A percentile compares a stretch with the other conserved stretches of the same genome.
These are phyloP conservation scores for Acronicta alni DNA, from an alignment of 2,888 invertebrate species.

Conservation along the genomic window DNA sequence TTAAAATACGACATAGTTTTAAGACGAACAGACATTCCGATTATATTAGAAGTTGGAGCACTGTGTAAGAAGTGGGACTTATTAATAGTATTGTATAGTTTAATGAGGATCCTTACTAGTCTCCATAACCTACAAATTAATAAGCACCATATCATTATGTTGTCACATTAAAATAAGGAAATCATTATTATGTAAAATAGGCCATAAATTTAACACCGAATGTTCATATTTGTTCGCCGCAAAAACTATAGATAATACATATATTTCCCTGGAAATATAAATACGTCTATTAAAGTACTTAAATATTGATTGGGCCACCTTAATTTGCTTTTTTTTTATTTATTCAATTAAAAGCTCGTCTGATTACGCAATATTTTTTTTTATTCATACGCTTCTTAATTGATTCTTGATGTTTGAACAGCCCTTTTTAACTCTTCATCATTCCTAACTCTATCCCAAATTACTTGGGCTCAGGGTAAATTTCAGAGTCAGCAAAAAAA, in stretches of 20 bases:
- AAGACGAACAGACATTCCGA: no score
- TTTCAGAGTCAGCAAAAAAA: no score
- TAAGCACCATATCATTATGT: constrained; percentile 19
- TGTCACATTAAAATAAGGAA: constrained; percentile 31
- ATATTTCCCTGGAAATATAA: neutral
- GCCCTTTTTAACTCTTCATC: no score
- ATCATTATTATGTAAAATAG: constrained; percentile 32
- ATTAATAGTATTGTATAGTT: neutral
- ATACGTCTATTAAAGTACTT: no score
- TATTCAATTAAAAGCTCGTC: neutral
- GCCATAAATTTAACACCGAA: constrained; percentile 11
- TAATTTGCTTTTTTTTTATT: neutral
- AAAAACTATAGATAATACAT: neutral
- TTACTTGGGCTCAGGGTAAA: no score
- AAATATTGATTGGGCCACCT: neutral
- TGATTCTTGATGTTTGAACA: no score
- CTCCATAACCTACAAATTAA: constrained; percentile 24
- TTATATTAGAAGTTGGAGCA: no score
- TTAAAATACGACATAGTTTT: no score
- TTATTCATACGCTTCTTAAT: no score
- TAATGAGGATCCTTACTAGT: neutral
- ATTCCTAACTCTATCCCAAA: no score
- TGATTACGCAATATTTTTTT: no score
- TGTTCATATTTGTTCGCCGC: constrained; percentile 10
- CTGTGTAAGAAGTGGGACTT: no score